Conservation (phyloP, 2,113 vertebrate species). For the Ornithorhynchus anatinus region DNA sequence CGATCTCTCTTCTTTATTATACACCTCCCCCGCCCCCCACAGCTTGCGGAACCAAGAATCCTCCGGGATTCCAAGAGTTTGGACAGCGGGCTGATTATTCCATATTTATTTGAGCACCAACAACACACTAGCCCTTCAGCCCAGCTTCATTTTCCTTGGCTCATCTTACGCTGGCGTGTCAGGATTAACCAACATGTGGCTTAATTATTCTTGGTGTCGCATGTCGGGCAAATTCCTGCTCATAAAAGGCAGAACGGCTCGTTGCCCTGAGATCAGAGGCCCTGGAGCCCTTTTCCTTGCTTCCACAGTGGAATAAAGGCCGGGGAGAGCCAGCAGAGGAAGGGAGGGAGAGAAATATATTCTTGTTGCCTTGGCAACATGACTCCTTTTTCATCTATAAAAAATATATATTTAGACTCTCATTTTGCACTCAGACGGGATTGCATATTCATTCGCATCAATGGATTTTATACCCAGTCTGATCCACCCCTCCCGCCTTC, state of each 20-base stretch:
- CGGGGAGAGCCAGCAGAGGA: neutral
- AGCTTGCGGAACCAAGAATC: neutral
- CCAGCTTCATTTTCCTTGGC: neutral
- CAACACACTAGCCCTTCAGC: neutral
- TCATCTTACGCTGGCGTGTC: neutral
- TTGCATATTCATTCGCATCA: too few relatives aligned
- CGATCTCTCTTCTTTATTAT: neutral
- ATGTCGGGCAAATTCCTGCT: neutral
- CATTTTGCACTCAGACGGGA: too few relatives aligned
- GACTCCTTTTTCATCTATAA: neutral
- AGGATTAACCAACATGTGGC: neutral
- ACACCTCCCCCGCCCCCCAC: neutral
- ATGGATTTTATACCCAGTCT: too few relatives aligned
- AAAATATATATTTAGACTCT: too few relatives aligned
- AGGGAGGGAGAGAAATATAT: neutral
- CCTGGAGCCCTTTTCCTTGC: neutral
- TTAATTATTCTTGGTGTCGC: neutral
- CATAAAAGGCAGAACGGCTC: neutral
- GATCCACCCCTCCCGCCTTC: too few relatives aligned
- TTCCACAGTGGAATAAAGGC: neutral
- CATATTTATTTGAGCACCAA: neutral
- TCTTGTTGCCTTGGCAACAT: conserved; percentile 19
- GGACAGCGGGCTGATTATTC: neutral
- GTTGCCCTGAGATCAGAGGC: neutral
- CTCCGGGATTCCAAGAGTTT: neutral